These are phyloP conservation scores for Halictus quadricinctus DNA, from an alignment of 2,888 invertebrate genomes.

Conservation along the genomic window DNA sequence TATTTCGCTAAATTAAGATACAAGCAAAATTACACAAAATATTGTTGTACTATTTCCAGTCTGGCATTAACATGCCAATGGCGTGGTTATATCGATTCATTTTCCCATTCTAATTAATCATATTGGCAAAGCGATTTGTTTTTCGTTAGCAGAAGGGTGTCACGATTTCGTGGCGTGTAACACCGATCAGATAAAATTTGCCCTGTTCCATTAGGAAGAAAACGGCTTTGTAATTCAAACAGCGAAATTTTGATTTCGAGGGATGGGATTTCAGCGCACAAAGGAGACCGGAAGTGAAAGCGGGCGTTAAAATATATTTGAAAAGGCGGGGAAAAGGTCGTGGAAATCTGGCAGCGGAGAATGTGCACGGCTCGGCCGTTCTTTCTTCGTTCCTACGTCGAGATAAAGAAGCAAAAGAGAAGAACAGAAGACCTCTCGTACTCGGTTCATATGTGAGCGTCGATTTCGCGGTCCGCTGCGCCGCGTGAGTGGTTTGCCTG, in stretches of 20 bases:
- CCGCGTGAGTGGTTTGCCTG: slow-evolving; percentile 80
- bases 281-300: slow-evolving; percentile 30
- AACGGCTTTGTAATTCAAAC: background rate
- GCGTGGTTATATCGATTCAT: background rate
- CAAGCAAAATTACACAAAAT: background rate
- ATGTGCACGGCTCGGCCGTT: slow-evolving; percentile 53
- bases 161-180: slow-evolving; percentile 30
- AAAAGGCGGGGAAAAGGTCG: slow-evolving; percentile 59
- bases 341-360: slow-evolving; percentile 57
- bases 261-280: slow-evolving; percentile 5
- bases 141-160: slow-evolving; percentile 32
- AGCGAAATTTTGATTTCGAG: background rate
- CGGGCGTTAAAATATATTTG: slow-evolving; percentile 45
- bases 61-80: background rate
- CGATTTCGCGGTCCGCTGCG: slow-evolving; percentile 82
- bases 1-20: background rate
- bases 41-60: background rate
- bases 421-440: slow-evolving; percentile 65
- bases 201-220: background rate
- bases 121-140: slow-evolving; percentile 10
- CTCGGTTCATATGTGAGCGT: slow-evolving; percentile 82
- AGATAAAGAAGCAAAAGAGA: slow-evolving; percentile 63
- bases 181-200: slow-evolving; percentile 49
- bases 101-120: slow-evolving; percentile 48
- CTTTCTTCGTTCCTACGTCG: slow-evolving; percentile 59